Percentiles rank a stretch among this genome's conserved stretches.
phyloP scores from a whole-genome alignment of 2,113 vertebrate genomes.

The Herpetotheres cachinnans region DNA sequence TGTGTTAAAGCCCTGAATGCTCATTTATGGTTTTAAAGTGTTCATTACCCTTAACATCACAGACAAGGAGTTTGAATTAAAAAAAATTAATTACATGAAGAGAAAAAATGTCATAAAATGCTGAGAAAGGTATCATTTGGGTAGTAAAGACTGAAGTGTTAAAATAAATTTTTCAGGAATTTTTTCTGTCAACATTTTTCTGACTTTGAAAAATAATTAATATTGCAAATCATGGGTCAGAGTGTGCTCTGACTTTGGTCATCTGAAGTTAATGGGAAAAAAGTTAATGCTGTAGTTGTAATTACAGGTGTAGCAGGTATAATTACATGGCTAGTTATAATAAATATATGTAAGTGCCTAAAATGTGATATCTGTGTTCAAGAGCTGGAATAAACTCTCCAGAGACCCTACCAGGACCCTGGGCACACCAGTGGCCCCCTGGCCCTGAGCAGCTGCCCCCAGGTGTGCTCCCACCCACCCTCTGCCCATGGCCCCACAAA shows the following conservation, averaged over 20 bases:
- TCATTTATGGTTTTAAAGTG: background rate
- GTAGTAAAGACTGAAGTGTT: background rate
- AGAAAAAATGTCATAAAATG: background rate
- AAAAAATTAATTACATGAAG: background rate
- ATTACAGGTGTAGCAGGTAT: background rate
- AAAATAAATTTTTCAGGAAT: background rate
- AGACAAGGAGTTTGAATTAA: background rate
- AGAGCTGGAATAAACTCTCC: background rate
- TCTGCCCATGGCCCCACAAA: background rate
- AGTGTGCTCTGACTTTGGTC: background rate
- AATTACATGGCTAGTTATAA: background rate
- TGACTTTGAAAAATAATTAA: background rate
- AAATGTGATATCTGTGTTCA: background rate
- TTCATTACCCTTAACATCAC: no score
- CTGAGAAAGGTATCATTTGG: background rate
- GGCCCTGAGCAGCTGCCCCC: no score
- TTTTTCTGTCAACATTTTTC: background rate
- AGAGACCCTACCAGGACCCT: background rate
- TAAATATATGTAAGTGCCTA: background rate
- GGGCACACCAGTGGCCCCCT: no score
- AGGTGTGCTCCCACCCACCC: no score
- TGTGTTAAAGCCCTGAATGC: background rate
- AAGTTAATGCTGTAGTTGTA: background rate
- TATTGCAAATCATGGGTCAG: background rate
- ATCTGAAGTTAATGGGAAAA: background rate